Conservation (phyloP, 1,140 invertebrate species). For the Plectrocnemia conspersa region DNA sequence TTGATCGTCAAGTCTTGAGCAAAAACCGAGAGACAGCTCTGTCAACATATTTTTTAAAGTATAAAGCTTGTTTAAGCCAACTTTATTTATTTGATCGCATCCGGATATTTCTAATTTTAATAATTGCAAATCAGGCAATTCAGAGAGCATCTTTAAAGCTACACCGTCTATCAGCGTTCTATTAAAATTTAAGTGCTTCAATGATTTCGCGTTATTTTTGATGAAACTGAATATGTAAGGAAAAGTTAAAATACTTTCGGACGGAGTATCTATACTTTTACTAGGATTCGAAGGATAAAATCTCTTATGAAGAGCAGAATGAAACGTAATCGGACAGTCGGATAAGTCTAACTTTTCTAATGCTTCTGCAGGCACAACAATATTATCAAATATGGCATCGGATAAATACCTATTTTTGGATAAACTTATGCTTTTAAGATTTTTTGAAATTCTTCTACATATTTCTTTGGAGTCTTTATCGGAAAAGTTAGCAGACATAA, state of each 20-base stretch:
- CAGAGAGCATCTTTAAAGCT: slow-evolving; percentile 53
- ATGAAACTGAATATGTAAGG: slow-evolving; percentile 59
- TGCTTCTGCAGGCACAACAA: slow-evolving; percentile 57
- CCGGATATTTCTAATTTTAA: slow-evolving; percentile 53
- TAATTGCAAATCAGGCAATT: slow-evolving; percentile 52
- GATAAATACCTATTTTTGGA: slow-evolving; percentile 65
- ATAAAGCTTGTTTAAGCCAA: slow-evolving; percentile 55
- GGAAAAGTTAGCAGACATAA: slow-evolving; percentile 66
- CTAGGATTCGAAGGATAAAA: slow-evolving; percentile 55
- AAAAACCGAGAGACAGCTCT: slow-evolving; percentile 59
- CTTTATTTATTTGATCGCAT: slow-evolving; percentile 63
- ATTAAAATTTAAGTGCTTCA: slow-evolving; percentile 61
- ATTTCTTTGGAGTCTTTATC: slow-evolving; percentile 54
- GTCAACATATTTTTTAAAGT: slow-evolving; percentile 54
- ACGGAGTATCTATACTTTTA: slow-evolving; percentile 46
- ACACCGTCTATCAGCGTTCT: slow-evolving; percentile 61
- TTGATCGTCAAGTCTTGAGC: slow-evolving; percentile 59
- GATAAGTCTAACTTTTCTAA: slow-evolving; percentile 59
- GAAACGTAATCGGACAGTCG: slow-evolving; percentile 64
- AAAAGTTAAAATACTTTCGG: slow-evolving; percentile 66
- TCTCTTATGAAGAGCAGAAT: slow-evolving; percentile 58
- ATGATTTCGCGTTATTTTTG: slow-evolving; percentile 46
- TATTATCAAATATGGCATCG: slow-evolving; percentile 63
- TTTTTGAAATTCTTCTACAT: slow-evolving; percentile 49
- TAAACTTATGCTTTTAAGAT: slow-evolving; percentile 57